Evolutionary conservation across 2,888 invertebrate species (phyloP), one percentile per base, ranked within the genome.

Genomic region (Drosophila setosimentum): DNA sequence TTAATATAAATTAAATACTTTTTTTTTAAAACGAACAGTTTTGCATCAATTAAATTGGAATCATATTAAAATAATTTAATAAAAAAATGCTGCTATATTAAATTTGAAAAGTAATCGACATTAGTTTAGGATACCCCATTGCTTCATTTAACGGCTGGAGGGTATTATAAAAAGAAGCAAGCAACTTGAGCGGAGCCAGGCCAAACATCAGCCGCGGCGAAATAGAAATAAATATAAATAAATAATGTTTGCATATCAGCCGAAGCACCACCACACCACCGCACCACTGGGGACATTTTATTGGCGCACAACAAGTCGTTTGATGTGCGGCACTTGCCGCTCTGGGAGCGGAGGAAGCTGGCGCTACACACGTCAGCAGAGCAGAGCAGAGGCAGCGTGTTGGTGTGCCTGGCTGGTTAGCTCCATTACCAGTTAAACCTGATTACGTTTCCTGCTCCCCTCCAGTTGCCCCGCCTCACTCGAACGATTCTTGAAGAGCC

Each of bases 201-300:
- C 82, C 82, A 87, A 87, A 82, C 83, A 87, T 80, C 73, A 74
- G 82, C 77, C 72, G 73, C 73, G 74, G 63, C 80, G 75, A 78
- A 83, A 86, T 79, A 76, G 76, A 86, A 87, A 89, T 78, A 73
- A 78, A 78, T 78, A 74, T 87, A 89, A 80, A 81, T 81, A 81
- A 87, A 89, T 89, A 87, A 89, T 87, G 88, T 89, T 87, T 87
- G 88, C 88, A 87, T 89, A 87, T 87, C 87, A 84, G 89, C 59
- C 74, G 42, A 45, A 24, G 16, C 24, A 45, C 45, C 45, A 45
- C 45, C 24, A 24, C 45, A 29, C 50, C 27, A 50, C 60, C 75
- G 79, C 89, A 75, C 77, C 69, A 81, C 75, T 78, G 82, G 87
- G 83, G 89, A 87, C 89, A 85, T 84, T 89, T 89, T 84, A 87